These are phyloP conservation scores for Vireo altiloquus DNA, from an alignment of 2,113 vertebrate species.

Conservation along the genomic window DNA sequence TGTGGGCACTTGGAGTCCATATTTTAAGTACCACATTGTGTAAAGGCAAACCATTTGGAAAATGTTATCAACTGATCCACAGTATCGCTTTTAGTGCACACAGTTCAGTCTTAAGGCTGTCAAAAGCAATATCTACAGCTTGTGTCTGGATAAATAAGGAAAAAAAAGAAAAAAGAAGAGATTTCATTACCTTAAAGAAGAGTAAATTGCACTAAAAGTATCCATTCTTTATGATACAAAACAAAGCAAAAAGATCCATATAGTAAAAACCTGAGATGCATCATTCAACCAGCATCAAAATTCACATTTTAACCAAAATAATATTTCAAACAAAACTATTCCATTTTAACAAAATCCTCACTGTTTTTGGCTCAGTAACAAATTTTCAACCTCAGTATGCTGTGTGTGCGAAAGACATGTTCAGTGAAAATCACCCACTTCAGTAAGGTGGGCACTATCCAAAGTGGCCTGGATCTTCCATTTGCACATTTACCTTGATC, in stretches of 20 bases:
- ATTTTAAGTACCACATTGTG: background rate
- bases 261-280: conserved; percentile 14
- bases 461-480: background rate
- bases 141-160: background rate
- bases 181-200: background rate
- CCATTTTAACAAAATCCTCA: background rate
- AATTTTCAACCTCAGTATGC: background rate
- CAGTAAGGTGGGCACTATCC: background rate
- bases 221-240: background rate
- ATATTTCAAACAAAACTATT: background rate
- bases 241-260: background rate
- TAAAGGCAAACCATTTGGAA: conserved; percentile 10
- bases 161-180: background rate
- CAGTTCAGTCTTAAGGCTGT: conserved; percentile 31
- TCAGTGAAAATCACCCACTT: background rate
- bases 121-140: conserved; percentile 9
- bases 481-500: background rate
- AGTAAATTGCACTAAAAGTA: conserved; percentile 11
- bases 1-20: background rate
- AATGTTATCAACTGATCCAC: background rate
- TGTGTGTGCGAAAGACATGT: background rate
- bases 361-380: background rate
- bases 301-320: conserved; percentile 19
- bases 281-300: background rate
- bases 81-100: background rate